Evolutionary conservation across 1,140 invertebrate genomes (phyloP).

Genomic region (Caenorhabditis tropicalis): DNA sequence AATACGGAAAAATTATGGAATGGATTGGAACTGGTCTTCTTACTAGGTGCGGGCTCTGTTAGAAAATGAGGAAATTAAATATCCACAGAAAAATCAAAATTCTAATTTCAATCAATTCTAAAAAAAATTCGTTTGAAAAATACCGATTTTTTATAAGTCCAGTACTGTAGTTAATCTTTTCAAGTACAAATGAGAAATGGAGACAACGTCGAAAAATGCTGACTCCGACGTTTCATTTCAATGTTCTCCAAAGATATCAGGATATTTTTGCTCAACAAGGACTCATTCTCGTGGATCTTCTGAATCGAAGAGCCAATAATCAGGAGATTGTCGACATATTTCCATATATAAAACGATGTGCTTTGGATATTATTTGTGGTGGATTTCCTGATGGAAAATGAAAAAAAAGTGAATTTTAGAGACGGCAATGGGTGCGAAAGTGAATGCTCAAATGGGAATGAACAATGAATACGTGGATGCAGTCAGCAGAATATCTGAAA

Average conservation of each 20-base stretch:
- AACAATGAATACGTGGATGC: slow-evolving; percentile 81
- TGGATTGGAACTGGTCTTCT: too few species aligned
- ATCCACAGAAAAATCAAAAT: too few species aligned
- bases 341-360: slow-evolving; percentile 81
- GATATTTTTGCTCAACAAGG: slow-evolving; percentile 82
- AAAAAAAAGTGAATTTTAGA: slow-evolving; percentile 69
- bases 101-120: too few species aligned
- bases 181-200: not conserved
- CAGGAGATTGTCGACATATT: slow-evolving; percentile 79
- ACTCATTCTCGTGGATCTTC: slow-evolving; percentile 69
- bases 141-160: too few species aligned
- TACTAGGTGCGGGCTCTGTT: too few species aligned
- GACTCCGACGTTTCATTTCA: slow-evolving; percentile 76
- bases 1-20: too few species aligned
- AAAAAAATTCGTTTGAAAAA: too few species aligned
- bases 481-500: slow-evolving; percentile 76
- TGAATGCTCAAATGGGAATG: slow-evolving; percentile 78
- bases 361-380: slow-evolving; percentile 85
- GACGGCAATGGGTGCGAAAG: slow-evolving; percentile 82
- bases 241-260: slow-evolving; percentile 83
- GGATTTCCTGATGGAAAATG: not conserved
- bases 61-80: too few species aligned
- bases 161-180: not conserved
- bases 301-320: slow-evolving; percentile 62
- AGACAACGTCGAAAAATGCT: not conserved